phyloP scores from a whole-genome alignment of 1,140 invertebrate species.

The Brachionus calyciflorus region DNA sequence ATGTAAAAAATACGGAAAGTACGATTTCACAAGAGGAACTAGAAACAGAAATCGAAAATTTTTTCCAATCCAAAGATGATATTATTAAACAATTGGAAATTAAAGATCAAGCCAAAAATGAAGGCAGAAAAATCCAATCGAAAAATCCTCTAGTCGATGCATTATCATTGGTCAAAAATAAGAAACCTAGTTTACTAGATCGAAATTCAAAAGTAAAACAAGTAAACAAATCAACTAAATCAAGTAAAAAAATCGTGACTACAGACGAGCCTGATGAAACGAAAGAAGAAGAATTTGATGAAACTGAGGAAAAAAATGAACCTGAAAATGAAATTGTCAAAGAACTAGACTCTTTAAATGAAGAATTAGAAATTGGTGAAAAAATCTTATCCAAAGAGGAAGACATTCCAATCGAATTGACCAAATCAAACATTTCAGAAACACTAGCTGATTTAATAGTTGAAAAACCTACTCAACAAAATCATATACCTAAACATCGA shows the following conservation, averaged over 20 bases:
- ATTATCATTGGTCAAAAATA: constrained; percentile 8
- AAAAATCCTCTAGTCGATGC: neutral
- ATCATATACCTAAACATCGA: neutral
- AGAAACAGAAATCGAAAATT: constrained; percentile 33
- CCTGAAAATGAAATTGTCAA: constrained; percentile 6
- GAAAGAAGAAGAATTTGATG: constrained; percentile 6
- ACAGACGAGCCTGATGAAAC: neutral
- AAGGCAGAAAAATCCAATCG: neutral
- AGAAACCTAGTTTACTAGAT: neutral
- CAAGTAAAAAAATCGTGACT: neutral
- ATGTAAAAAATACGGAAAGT: neutral
- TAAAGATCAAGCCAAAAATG: neutral
- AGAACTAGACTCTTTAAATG: constrained; percentile 19
- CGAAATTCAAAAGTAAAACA: neutral
- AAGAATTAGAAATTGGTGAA: constrained; percentile 23
- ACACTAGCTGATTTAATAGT: neutral
- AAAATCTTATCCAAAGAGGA: constrained; percentile 13
- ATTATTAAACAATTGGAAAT: neutral
- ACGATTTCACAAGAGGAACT: neutral
- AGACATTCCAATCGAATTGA: neutral
- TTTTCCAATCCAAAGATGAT: constrained; percentile 18
- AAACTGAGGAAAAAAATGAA: neutral
- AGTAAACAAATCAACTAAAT: neutral
- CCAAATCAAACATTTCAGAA: neutral
- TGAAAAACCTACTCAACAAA: neutral